Evolutionary conservation across 2,113 vertebrate genomes (phyloP), one percentile per base, ranked within the genome.

Genomic region (Cyanoliseus patagonus): DNA sequence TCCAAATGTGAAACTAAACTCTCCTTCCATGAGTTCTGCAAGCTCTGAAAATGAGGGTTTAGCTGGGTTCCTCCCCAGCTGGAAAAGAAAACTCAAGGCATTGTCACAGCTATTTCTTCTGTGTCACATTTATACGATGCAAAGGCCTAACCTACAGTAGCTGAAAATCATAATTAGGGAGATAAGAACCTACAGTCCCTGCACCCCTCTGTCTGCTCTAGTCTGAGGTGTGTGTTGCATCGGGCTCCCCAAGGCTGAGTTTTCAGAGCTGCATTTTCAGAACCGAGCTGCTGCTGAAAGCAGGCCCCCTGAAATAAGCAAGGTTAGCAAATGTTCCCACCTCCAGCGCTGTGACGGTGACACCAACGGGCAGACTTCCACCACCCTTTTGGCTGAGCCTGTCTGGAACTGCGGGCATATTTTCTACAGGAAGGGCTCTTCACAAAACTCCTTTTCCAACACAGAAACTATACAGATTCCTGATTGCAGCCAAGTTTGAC

Each of bases 311-410:
- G 87, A 82, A 95, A 89, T 79, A 89, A 95, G 81, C 81, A 91
- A 91, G 84, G 77, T 83, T 92, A 87, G 78, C 84, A 83, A 91
- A 85, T 62, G 62, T 85, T 91, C 82, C 77, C 90, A 95, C 70
- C 94, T 94, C 85, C 92, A 94, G 91, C 88, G 77, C 47, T 89
- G 92, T 74, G 76, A 92, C 16, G 2, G n/a, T 75, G 92, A 78
- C 89, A 94, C 93, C 91, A 93, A 46, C 66, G 69, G 83, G 23
- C 77, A 73, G 89, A 83, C 92, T 94, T 91, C 92, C 81, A 68
- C 51, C 91, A 82, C 92, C 88, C 69, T 84, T 94, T 91, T 52
- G 83, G 81, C 74, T 89, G 66, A 92, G 89, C 84, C 81, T 62
- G 73, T 83, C 95, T 95, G 78, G 63, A 94, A 64, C 67, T 30